Conservation (phyloP, 2,113 vertebrate species). For the Aptenodytes patagonicus region DNA sequence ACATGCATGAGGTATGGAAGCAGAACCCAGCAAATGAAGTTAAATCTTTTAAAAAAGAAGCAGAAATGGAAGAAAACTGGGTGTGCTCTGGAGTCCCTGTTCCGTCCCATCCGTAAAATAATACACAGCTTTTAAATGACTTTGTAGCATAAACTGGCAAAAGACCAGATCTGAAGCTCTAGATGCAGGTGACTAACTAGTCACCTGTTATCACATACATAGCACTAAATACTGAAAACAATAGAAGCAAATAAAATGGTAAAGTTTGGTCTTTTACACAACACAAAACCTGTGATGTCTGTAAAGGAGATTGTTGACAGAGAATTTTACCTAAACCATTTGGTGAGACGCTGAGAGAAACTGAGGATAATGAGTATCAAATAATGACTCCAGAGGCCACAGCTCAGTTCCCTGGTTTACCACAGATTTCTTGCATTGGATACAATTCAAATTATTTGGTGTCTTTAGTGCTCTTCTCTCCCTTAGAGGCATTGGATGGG, state of each 20-base stretch:
- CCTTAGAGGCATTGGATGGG: background rate
- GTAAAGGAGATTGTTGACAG: background rate
- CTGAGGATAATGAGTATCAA: background rate
- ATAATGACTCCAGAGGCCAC: background rate
- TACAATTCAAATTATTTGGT: background rate
- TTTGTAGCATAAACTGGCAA: background rate
- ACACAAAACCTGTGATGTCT: background rate
- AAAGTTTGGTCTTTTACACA: background rate
- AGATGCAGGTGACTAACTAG: background rate
- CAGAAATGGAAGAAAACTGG: background rate
- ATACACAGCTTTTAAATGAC: background rate
- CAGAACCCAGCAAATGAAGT: background rate
- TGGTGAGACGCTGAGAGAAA: background rate
- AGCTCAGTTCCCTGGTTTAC: background rate
- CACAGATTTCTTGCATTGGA: background rate
- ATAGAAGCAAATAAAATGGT: background rate
- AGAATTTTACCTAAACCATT: background rate
- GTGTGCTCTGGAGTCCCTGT: background rate
- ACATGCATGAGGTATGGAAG: background rate
- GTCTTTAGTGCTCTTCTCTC: background rate
- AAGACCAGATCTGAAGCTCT: background rate
- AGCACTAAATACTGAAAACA: background rate
- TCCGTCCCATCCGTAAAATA: background rate
- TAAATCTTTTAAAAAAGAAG: background rate
- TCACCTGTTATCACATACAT: background rate